These are phyloP conservation scores for Peromyscus californicus DNA, from an alignment of 2,113 vertebrate species.

Conservation along the genomic window DNA sequence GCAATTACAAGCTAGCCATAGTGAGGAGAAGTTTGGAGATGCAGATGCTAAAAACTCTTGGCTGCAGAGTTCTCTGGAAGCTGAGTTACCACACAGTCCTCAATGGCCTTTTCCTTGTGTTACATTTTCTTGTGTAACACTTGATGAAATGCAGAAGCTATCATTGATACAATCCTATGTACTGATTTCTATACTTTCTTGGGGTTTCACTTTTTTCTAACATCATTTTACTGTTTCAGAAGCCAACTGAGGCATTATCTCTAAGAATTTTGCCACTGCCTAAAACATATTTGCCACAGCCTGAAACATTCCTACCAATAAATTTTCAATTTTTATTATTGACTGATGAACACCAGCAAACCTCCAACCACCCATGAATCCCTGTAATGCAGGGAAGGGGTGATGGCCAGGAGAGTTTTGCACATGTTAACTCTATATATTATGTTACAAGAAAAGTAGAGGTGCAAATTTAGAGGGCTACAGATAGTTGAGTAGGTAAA, in stretches of 20 bases:
- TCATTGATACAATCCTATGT: background rate
- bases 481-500: background rate
- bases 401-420: background rate
- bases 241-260: background rate
- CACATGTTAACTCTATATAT: background rate
- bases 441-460: background rate
- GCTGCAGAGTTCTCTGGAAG: background rate
- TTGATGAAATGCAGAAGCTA: slow-evolving; percentile 18
- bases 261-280: background rate
- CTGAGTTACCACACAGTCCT: background rate
- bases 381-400: background rate
- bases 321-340: background rate
- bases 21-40: background rate
- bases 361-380: background rate
- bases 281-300: background rate
- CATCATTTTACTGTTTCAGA: background rate
- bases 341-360: background rate
- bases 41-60: background rate
- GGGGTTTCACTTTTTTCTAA: background rate
- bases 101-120: background rate
- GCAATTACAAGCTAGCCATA: background rate
- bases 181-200: background rate
- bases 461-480: background rate
- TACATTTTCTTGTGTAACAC: background rate
- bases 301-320: slow-evolving; percentile 23